A percentile compares a stretch with the other conserved stretches of the same genome.
Conservation (phyloP, 2,113 vertebrate genomes). For the Excalfactoria chinensis region DNA sequence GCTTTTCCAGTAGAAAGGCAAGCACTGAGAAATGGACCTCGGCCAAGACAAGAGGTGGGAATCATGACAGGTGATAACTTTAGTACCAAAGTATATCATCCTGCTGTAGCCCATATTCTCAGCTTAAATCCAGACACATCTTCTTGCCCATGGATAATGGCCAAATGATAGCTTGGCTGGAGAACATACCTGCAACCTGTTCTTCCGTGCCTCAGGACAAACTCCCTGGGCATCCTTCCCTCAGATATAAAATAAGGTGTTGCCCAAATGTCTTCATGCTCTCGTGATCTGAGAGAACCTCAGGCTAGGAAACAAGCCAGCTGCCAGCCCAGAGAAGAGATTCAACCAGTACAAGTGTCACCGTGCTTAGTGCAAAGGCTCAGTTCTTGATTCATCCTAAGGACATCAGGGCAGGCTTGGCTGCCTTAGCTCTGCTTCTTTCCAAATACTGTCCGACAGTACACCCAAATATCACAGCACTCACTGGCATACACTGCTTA, state of each 20-base stretch:
- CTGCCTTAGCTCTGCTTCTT: background rate
- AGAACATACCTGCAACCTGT: background rate
- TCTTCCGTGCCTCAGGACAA: background rate
- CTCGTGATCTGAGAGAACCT: background rate
- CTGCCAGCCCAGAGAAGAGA: background rate
- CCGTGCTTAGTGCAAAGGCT: rapidly evolving
- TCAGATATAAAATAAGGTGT: background rate
- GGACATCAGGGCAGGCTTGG: background rate
- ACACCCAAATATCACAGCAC: background rate
- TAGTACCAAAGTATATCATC: background rate
- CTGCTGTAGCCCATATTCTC: background rate
- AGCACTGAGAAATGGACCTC: background rate
- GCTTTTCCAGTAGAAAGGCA: background rate
- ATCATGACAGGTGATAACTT: background rate
- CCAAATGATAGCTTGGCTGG: background rate
- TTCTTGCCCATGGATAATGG: background rate
- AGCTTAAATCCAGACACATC: background rate
- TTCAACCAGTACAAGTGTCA: background rate
- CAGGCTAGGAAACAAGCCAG: background rate
- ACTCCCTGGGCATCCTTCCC: background rate
- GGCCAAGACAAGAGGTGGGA: background rate
- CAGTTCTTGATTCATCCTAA: background rate
- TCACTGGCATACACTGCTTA: background rate
- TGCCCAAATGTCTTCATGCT: background rate
- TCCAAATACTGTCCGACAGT: background rate